A percentile compares a stretch with the other conserved stretches of the same genome.
Evolutionary conservation across 1,140 invertebrate species (phyloP).

Genomic region (Cydia fagiglandana): DNA sequence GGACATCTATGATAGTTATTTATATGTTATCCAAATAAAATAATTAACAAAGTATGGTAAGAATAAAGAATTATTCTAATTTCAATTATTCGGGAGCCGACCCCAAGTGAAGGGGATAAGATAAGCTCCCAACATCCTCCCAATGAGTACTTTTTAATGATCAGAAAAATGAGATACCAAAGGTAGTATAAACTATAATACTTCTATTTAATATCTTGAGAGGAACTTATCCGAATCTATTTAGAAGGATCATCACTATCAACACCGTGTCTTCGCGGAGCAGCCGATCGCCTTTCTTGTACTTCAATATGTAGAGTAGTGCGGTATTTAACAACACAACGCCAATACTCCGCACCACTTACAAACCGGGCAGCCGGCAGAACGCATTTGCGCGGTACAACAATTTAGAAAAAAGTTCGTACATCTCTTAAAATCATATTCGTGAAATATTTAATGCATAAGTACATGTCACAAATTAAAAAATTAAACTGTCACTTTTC

Average conservation of each 20-base stretch:
- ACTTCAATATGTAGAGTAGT: slow-evolving; percentile 67
- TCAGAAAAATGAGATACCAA: no score
- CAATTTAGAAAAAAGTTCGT: slow-evolving; percentile 49
- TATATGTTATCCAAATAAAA: no score
- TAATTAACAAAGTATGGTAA: no score
- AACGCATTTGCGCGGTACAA: slow-evolving; percentile 52
- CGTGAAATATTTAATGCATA: neutral
- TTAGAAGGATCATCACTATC: neutral
- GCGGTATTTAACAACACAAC: slow-evolving; percentile 71
- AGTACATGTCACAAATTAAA: neutral
- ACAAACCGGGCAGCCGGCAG: slow-evolving; percentile 56
- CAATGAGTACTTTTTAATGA: no score
- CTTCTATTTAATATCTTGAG: neutral
- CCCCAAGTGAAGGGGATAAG: no score
- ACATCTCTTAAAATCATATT: slow-evolving; percentile 31
- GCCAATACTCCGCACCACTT: slow-evolving; percentile 64
- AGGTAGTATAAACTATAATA: no score
- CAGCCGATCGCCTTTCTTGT: slow-evolving; percentile 43
- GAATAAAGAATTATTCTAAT: no score
- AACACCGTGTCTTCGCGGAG: slow-evolving; percentile 29
- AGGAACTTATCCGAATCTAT: neutral
- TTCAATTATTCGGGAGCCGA: no score
- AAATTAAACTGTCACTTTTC: slow-evolving; percentile 36
- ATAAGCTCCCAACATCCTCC: no score
- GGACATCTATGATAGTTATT: neutral